Base-by-base conservation (phyloP, 1,140 invertebrate species). In the Rhizoglyphus robini region DNA sequence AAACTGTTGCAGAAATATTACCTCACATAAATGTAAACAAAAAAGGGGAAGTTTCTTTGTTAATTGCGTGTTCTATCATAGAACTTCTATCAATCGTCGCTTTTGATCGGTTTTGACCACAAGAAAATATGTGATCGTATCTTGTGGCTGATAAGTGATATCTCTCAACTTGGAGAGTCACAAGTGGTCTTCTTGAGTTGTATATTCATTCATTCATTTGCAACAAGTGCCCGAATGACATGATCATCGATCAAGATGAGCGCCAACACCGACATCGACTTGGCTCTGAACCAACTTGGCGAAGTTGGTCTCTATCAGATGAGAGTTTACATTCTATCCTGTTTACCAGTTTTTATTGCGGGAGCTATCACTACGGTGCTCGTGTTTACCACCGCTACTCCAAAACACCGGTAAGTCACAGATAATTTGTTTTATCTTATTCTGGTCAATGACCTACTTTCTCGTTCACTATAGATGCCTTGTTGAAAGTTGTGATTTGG, bases 341-440 rank as follows among this genome's bases (percentile, higher is more conserved):
- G 41, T 49, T 11, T 64, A 36, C 63, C 63, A 23, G 30, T 64
- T 23, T 31, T 64, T 11, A 49, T 27, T 38, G 41, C 63, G 18
- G 63, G 63, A 15, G n/a, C 31, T 30, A n/a, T 64, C 3, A 49
- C 20, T 2, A 48, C 30, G 13, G 4, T 34, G 30, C 5, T 51
- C 29, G 46, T 64, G 1, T 64, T 64, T 25, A 48, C 46, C n/a
- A 64, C 46, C 13, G 41, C 31, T n/a, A 34, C 31, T 38, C 63
- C 63, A 15, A 27, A 57, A 32, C 46, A 64, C 29, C 31, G 63
- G 63, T 61, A 23, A 36, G 36, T 23, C 18, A 25, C 20, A 58
- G 48, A 25, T 51, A 2, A 51, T 27, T 51, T 20, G 13, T 8
- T 1, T 27, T 3, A 25, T 27, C 29, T 51, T 51, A 25, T 51